A percentile compares a stretch with the other conserved stretches of the same genome.
Conservation (phyloP, 2,888 invertebrate species). For the Brachylomia viminalis region DNA sequence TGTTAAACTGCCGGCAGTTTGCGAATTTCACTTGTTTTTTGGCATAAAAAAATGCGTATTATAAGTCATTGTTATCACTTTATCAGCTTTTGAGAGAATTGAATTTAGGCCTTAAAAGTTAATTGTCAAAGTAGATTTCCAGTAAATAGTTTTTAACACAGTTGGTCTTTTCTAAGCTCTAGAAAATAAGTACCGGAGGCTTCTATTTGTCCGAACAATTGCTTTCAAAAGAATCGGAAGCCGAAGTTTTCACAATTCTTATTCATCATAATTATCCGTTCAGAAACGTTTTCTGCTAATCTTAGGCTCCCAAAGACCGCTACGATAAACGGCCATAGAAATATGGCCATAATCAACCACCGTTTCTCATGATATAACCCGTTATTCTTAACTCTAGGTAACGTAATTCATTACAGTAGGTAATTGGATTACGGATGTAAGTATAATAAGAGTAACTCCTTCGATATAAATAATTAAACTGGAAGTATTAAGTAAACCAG, state of each 20-base stretch:
- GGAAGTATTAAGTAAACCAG: neutral
- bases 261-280: neutral
- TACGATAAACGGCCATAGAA: neutral
- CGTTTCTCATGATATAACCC: conserved; percentile 1
- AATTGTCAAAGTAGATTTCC: neutral
- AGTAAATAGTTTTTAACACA: neutral
- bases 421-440: conserved; percentile 30
- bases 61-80: conserved; percentile 14
- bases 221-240: neutral
- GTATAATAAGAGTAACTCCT: conserved; percentile 1
- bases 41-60: neutral
- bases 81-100: neutral
- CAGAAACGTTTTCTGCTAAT: too few species aligned
- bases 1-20: conserved; percentile 15
- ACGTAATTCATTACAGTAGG: conserved; percentile 18
- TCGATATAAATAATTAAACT: conserved; percentile 4
- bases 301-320: neutral
- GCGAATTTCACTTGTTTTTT: conserved; percentile 53
- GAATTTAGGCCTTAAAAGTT: neutral
- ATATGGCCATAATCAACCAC: neutral
- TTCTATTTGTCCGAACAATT: neutral
- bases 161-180: neutral
- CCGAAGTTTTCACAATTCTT: neutral
- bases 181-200: neutral
- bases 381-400: conserved; percentile 6